These are phyloP conservation scores for Cavia aperea DNA, from an alignment of 2,113 vertebrate species.

Conservation along the genomic window DNA sequence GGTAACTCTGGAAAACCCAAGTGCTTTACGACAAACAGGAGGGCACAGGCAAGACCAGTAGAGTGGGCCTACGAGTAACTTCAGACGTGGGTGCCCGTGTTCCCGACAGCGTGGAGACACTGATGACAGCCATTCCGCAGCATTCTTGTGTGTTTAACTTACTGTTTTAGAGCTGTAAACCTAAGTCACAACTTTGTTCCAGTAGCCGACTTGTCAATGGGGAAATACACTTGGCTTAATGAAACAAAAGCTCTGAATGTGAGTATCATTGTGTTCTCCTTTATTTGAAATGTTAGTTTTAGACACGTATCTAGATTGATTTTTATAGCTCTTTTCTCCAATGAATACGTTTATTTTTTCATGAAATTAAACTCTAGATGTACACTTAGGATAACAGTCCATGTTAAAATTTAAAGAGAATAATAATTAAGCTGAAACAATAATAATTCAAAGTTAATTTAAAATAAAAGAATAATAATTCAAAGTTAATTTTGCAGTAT, in stretches of 20 bases:
- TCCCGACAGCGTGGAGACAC: neutral
- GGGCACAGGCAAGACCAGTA: neutral
- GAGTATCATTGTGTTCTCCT: neutral
- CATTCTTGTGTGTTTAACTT: neutral
- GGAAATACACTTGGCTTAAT: neutral
- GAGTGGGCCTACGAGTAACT: neutral
- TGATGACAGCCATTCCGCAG: neutral
- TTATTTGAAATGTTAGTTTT: constrained; percentile 29
- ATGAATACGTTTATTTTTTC: neutral
- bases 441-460: neutral
- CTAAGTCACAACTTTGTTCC: neutral
- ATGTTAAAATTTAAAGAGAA: neutral
- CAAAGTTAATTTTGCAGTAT: neutral
- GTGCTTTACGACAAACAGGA: neutral
- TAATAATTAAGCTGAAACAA: neutral
- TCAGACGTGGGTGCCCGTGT: too few species aligned
- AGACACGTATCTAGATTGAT: neutral
- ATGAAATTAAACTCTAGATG: neutral
- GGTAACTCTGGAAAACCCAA: neutral
- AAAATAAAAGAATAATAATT: neutral
- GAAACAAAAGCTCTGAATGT: neutral
- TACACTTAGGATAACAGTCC: neutral
- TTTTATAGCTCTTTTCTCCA: neutral
- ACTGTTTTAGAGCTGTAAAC: neutral
- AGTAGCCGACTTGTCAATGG: neutral